Evolutionary conservation across 2,888 invertebrate genomes (phyloP).

Genomic region (Apotomis betuletana): DNA sequence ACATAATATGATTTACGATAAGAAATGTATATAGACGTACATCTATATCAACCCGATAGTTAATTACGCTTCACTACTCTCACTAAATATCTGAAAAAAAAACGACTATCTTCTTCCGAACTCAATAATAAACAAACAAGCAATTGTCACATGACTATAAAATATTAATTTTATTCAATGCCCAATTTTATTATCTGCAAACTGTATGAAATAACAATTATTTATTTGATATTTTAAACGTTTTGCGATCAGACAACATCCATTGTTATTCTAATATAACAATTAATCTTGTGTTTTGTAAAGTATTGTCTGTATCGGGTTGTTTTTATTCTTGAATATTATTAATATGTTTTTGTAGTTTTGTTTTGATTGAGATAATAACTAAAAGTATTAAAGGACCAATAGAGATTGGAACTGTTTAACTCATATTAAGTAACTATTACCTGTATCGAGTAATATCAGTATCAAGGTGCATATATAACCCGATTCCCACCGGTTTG

Average conservation of each 20-base stretch:
- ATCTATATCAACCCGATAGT: too few relatives aligned
- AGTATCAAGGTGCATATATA: too few relatives aligned
- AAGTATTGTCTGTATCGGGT: constrained; percentile 52
- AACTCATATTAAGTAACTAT: too few relatives aligned
- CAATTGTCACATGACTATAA: constrained; percentile 50
- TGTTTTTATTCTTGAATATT: constrained; percentile 44
- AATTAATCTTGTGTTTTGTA: constrained; percentile 73
- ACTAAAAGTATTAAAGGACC: neutral
- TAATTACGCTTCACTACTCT: too few relatives aligned
- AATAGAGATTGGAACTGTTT: too few relatives aligned
- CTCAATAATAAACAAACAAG: constrained; percentile 46
- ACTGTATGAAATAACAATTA: constrained; percentile 67
- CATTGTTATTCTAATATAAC: constrained; percentile 69
- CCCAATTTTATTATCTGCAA: constrained; percentile 79
- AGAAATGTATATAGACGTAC: too few relatives aligned
- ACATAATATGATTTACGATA: too few relatives aligned
- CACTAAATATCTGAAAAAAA: too few relatives aligned
- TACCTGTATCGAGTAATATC: too few relatives aligned
- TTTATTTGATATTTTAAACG: constrained; percentile 56
- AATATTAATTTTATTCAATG: constrained; percentile 78
- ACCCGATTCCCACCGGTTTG: too few relatives aligned
- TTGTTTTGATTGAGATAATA: constrained; percentile 14
- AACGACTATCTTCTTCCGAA: neutral
- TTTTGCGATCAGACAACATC: constrained; percentile 43
- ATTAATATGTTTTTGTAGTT: constrained; percentile 30